Evolutionary conservation across 2,113 vertebrate genomes (phyloP).

Genomic region (Symphodus melops): DNA sequence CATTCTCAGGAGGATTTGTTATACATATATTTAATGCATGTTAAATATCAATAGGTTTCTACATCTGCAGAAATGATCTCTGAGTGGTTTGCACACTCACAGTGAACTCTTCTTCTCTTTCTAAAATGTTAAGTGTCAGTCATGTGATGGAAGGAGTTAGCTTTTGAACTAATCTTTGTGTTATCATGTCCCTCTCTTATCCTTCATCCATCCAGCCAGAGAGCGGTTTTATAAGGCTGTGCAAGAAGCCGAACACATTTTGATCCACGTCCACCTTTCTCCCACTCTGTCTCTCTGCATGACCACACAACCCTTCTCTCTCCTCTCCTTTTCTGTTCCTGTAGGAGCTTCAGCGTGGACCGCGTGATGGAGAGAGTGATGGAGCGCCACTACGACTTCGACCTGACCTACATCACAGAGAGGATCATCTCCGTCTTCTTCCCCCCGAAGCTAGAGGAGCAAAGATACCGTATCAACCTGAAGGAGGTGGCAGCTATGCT

Average conservation of each 20-base stretch:
- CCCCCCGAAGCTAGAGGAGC: constrained; percentile 89
- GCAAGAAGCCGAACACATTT: neutral
- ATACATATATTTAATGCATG: neutral
- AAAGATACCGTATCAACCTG: constrained; percentile 89
- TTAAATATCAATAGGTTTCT: neutral
- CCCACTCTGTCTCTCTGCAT: neutral
- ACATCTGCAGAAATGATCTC: neutral
- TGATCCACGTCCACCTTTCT: constrained; percentile 1
- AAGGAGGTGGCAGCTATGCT: constrained; percentile 92
- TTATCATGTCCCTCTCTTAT: constrained; percentile 23
- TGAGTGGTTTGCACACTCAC: neutral
- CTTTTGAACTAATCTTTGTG: constrained; percentile 23
- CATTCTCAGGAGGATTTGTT: too few relatives aligned
- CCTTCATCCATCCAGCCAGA: neutral
- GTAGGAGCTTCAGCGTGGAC: constrained; percentile 91
- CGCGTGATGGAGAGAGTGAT: constrained; percentile 92
- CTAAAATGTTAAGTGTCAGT: neutral
- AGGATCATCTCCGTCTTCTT: constrained; percentile 93
- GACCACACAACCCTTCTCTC: neutral
- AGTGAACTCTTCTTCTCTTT: neutral
- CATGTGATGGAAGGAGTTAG: constrained; percentile 27
- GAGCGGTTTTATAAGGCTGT: neutral
- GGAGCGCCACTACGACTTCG: constrained; percentile 91
- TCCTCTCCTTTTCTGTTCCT: neutral
- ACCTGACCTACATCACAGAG: constrained; percentile 94